Conservation (phyloP, 2,113 vertebrate genomes). For the Triplophysa siluroides region DNA sequence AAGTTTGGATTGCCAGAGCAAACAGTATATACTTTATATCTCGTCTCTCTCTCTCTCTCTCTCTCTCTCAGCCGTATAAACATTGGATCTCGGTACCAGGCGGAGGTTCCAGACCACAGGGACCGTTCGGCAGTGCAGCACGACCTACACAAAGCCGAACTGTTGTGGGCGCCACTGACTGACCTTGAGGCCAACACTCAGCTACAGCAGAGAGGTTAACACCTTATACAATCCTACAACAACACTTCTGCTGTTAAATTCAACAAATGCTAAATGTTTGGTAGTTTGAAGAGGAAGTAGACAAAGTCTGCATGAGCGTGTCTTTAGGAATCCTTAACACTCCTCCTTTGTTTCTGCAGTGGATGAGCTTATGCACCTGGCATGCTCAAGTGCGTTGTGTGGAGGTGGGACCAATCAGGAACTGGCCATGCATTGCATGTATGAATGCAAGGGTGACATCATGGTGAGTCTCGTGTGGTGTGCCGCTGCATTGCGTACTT, state of each 20-base stretch:
- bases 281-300: neutral
- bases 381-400: conserved; percentile 91
- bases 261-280: neutral
- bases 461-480: conserved; percentile 80
- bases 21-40: neutral
- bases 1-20: neutral
- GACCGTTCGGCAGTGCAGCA: conserved; percentile 76
- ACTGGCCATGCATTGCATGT: conserved; percentile 88
- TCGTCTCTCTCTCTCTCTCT: neutral
- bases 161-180: conserved; percentile 85
- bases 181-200: conserved; percentile 76
- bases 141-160: conserved; percentile 85
- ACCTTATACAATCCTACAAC: neutral
- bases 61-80: conserved; percentile 85
- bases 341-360: conserved; percentile 72
- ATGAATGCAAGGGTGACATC: conserved; percentile 88
- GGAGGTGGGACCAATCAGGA: conserved; percentile 98
- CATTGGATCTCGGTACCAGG: conserved; percentile 92
- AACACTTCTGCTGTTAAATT: neutral
- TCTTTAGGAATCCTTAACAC: neutral
- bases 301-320: neutral
- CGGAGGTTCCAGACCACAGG: conserved; percentile 87
- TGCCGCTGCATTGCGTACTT: neutral
- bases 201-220: conserved; percentile 81
- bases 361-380: conserved; percentile 88